Evolutionary conservation across 2,797 vertebrate genomes (phyloP), one percentile per base, ranked within the genome.

Genomic region (Hippopotamyrus pictus): DNA sequence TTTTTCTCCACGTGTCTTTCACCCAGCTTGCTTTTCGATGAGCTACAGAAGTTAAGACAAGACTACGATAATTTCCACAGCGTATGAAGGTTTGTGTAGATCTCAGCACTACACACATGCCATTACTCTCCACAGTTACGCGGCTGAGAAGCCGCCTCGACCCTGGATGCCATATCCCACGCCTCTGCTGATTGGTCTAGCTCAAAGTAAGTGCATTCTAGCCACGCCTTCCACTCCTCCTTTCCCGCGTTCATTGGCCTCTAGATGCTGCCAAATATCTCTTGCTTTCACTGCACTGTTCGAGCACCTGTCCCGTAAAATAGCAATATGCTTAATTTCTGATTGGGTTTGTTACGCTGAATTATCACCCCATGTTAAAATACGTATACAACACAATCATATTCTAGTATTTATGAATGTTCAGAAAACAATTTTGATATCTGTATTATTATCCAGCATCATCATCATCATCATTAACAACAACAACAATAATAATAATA

Each of bases 61-160:
- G 59, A 89, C 90, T 86, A 91, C 41, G 48, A 89, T 79, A 79
- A 29, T 93, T 94, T 94, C 93, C 92, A 90, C 73, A 88, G 93
- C 90, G 93, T 92, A 91, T 91, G 82, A 90, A 92, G 92, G 91
- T 93, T 92, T 91, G 93, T 92, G 94, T 93, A 92, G 94, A 95
- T 92, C 94, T 94, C 92, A 91, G 92, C 92, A 92, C 94, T 92
- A 92, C 87, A 93, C 93, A 95, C 95, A 92, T 95, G 92, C 93
- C 94, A 95, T 96, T 95, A 95, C 94, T 96, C 95, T 94, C 90
- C 90, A 69, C 92, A 94, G 94, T 93, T 94, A 92, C 91, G 92
- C 88, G 91, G 93, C 92, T 83, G 89, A 48, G 87, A 93, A 93
- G 95, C 95, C 96, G 93, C 96, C 93, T 94, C 93, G 37, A 89